phyloP scores from a whole-genome alignment of 2,888 invertebrate species.

The Trimorus sp. region DNA sequence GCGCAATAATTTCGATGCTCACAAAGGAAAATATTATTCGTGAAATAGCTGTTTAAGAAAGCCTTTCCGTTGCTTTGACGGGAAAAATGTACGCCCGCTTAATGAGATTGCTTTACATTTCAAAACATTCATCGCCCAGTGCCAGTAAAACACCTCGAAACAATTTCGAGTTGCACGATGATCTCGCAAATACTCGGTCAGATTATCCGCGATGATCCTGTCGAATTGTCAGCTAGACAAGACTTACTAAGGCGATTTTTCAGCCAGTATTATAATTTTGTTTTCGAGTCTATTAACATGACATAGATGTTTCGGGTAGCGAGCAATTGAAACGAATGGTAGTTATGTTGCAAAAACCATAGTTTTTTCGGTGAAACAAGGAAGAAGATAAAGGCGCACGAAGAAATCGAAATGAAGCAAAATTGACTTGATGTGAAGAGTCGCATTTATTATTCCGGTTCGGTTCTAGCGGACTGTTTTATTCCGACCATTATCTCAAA shows the following conservation, averaged over 20 bases:
- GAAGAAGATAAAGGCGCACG: too few relatives aligned
- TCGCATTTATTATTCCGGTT: slow-evolving; percentile 46
- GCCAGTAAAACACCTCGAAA: slow-evolving; percentile 31
- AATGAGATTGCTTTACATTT: slow-evolving; percentile 48
- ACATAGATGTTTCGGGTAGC: too few relatives aligned
- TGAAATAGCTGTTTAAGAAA: slow-evolving; percentile 49
- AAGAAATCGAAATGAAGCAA: not conserved
- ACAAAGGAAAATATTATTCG: slow-evolving; percentile 54
- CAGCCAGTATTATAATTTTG: too few relatives aligned
- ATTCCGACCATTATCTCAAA: slow-evolving; percentile 61
- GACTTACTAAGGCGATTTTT: too few relatives aligned
- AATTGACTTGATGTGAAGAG: slow-evolving; percentile 32
- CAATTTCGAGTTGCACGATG: slow-evolving; percentile 37
- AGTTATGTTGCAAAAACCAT: too few relatives aligned
- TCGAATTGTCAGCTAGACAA: slow-evolving; percentile 24
- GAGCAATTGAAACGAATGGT: too few relatives aligned
- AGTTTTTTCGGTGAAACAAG: too few relatives aligned
- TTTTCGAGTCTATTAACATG: too few relatives aligned
- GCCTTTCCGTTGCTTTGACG: slow-evolving; percentile 29
- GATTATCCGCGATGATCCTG: slow-evolving; percentile 49
- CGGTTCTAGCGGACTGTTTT: slow-evolving; percentile 59
- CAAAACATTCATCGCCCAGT: slow-evolving; percentile 34
- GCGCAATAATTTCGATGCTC: not conserved
- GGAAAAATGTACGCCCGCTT: slow-evolving; percentile 40
- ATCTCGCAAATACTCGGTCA: slow-evolving; percentile 35